These are phyloP conservation scores for Myotis lucifugus DNA, from an alignment of 2,113 vertebrate species.

Conservation along the genomic window DNA sequence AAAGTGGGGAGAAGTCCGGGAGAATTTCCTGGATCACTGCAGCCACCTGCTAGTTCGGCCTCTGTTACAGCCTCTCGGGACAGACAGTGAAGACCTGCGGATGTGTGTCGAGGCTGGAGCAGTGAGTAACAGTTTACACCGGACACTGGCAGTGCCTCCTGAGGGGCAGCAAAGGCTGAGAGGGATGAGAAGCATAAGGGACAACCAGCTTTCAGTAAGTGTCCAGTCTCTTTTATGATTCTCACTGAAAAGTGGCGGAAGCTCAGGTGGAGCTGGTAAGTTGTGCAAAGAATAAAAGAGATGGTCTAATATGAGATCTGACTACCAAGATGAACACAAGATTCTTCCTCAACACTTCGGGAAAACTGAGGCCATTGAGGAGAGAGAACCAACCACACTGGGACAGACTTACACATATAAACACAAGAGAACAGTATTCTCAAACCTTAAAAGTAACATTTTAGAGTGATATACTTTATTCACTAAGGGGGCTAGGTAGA, in stretches of 20 bases:
- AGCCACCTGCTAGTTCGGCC: neutral
- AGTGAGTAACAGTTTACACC: neutral
- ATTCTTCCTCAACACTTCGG: neutral
- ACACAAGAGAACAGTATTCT: neutral
- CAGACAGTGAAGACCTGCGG: rapidly evolving
- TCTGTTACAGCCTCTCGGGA: neutral
- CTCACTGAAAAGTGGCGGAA: neutral
- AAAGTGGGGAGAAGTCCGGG: neutral
- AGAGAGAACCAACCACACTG: neutral
- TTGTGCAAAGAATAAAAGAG: neutral
- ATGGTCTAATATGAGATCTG: neutral
- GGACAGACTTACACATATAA: neutral
- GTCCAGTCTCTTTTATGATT: neutral
- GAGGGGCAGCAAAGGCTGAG: neutral
- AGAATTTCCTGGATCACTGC: neutral
- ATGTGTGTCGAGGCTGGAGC: neutral
- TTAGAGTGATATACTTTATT: neutral
- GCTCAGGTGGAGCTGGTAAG: neutral
- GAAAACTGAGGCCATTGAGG: no score
- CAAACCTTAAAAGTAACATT: neutral
- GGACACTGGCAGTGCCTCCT: neutral
- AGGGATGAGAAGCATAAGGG: neutral
- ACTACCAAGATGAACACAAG: neutral
- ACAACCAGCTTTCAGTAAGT: neutral
- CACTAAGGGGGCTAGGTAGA: neutral